A percentile compares a stretch with the other conserved stretches of the same genome.
phyloP scores from a whole-genome alignment of 2,888 invertebrate species.

The Coleophora flavipennella region DNA sequence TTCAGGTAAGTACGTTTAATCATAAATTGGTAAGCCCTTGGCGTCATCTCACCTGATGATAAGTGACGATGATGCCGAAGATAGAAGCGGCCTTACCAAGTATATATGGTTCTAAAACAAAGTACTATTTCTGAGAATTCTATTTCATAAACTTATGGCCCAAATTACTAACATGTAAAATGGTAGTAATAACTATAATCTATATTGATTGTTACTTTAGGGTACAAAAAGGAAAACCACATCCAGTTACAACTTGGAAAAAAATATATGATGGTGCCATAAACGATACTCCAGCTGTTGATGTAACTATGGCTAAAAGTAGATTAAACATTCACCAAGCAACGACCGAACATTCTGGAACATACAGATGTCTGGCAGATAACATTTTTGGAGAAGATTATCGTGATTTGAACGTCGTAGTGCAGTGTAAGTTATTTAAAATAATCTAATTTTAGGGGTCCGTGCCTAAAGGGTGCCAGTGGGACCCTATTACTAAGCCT shows the following conservation, averaged over 20 bases:
- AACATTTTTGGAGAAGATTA: conserved; percentile 36
- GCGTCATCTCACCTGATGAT: too few species aligned
- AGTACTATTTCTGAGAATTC: too few species aligned
- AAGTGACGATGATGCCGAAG: too few species aligned
- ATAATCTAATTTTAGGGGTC: too few species aligned
- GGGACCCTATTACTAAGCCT: too few species aligned
- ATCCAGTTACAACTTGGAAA: conserved; percentile 39
- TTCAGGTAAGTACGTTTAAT: too few species aligned
- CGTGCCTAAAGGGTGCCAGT: too few species aligned
- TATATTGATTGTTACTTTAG: conserved; percentile 24
- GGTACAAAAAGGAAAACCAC: conserved; percentile 39
- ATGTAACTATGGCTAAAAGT: conserved; percentile 21
- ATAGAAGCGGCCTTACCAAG: too few species aligned
- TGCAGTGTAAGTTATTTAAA: conserved; percentile 38
- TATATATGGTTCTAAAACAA: too few species aligned
- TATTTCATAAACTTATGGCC: too few species aligned
- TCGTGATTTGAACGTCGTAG: conserved; percentile 29
- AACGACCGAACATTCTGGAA: conserved; percentile 29
- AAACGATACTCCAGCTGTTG: conserved; percentile 26
- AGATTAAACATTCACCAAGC: conserved; percentile 31
- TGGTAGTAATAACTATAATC: background rate
- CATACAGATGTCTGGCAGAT: conserved; percentile 39
- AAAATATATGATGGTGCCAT: conserved; percentile 30
- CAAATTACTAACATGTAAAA: too few species aligned
- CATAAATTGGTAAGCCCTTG: too few species aligned